Base-by-base conservation (phyloP, 2,888 invertebrate species). In the Tipula unca region DNA sequence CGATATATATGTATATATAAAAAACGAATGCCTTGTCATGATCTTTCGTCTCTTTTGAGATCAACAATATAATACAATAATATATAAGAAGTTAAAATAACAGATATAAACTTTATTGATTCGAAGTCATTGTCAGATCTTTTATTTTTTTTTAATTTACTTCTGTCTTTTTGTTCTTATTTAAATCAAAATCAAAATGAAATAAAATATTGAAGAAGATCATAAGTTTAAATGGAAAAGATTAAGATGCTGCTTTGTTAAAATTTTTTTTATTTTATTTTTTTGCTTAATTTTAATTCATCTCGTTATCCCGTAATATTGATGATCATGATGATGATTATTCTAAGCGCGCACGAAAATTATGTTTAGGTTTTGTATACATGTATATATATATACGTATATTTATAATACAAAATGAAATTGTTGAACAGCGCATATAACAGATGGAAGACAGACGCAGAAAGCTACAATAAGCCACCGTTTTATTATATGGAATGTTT, bases 101-200 rank as follows among this genome's bases (percentile, higher is more conserved):
- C 32, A 32, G 32, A 32, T 32, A 69, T 25, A 69, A 32, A 69
- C 69, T 10, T 69, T 69, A 69, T 69, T 25, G 69, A 69, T 69
- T 69, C 69, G 10, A 69, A 69, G 69, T 25, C 69, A 69, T 25
- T 69, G 25, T 54, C 48, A 54, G 17, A 54, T 17, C 3, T 42
- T 48, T n/a, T n/a, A n/a, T n/a, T 17, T 10, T 48, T 48, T 48
- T 17, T 48, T 17, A 48, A 25, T 8, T 69, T 20, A 69, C 69
- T 69, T 69, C 69, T 69, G 69, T 69, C 69, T 69, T 69, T 25
- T 69, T 69, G 69, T 69, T 69, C 69, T 69, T 69, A 69, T 69
- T 69, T 69, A 69, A 69, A 69, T 69, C 69, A 69, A 69, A 69
- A 69, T 48, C 48, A 48, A 48, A 48, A 48, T 48, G 6, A 17